phyloP scores from a whole-genome alignment of 2,797 vertebrate species.

The Carduelis carduelis region DNA sequence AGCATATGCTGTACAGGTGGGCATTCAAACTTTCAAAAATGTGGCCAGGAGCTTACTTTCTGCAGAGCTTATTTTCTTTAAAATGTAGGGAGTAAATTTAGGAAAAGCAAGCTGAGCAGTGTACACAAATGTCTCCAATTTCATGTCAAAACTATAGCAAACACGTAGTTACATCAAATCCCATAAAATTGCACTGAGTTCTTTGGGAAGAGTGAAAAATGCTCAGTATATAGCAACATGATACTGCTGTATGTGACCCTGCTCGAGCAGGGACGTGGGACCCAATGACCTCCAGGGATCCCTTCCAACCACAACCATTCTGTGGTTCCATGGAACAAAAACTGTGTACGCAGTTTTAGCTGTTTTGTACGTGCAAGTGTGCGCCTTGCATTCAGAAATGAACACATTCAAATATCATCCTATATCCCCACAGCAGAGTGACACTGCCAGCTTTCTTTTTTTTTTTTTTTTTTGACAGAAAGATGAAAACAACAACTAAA shows the following conservation, averaged over 20 bases:
- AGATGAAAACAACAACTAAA: neutral
- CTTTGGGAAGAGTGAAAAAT: neutral
- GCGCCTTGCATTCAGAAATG: neutral
- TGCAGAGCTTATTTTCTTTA: neutral
- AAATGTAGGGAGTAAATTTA: neutral
- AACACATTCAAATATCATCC: neutral
- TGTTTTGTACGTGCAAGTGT: neutral
- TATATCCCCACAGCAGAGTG: neutral
- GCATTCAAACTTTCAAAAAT: neutral
- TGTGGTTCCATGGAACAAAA: neutral
- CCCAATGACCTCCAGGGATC: neutral
- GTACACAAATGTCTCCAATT: neutral
- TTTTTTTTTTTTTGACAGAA: neutral
- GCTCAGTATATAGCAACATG: neutral
- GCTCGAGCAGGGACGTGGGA: neutral
- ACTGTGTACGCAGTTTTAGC: neutral
- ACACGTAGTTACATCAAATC: neutral
- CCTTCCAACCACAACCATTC: neutral
- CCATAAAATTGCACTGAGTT: neutral
- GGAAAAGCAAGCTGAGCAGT: neutral
- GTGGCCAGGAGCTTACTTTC: neutral
- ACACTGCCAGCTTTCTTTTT: neutral
- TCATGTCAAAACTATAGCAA: neutral
- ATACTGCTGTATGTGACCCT: neutral
- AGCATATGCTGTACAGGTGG: neutral